These are phyloP conservation scores for Marronus borbonicus DNA, from an alignment of 2,888 invertebrate species.

Conservation along the genomic window DNA sequence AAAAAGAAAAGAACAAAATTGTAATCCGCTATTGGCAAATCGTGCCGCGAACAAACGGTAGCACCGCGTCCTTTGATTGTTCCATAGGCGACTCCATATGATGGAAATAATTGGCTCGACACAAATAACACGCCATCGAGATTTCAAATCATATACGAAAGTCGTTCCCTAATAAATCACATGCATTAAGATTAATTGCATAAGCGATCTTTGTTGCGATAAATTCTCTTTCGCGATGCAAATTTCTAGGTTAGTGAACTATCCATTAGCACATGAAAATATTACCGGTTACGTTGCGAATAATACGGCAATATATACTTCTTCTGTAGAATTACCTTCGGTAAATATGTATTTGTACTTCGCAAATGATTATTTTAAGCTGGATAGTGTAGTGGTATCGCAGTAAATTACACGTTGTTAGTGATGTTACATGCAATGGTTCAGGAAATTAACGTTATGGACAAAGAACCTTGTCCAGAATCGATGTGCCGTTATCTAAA, in stretches of 20 bases:
- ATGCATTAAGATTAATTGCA: conserved; percentile 3
- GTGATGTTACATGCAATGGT: no score
- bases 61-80: conserved; percentile 7
- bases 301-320: neutral
- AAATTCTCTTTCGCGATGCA: conserved; percentile 4
- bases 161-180: conserved; percentile 17
- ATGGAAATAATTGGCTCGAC: conserved; percentile 38
- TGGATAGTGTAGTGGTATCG: no score
- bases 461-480: no score
- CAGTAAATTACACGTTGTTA: no score
- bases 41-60: conserved; percentile 1
- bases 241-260: neutral
- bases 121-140: conserved; percentile 25
- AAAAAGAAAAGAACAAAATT: neutral
- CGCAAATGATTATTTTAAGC: no score
- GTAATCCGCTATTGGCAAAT: conserved; percentile 7
- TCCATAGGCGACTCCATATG: neutral
- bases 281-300: conserved; percentile 1
- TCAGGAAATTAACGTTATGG: no score
- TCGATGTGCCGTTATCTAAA: no score
- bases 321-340: no score
- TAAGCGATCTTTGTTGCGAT: conserved; percentile 5
- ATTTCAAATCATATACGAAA: conserved; percentile 19
- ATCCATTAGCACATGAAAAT: neutral
- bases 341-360: no score